Evolutionary conservation across 2,888 invertebrate genomes (phyloP).

Genomic region (Acanthosepion esculentum): DNA sequence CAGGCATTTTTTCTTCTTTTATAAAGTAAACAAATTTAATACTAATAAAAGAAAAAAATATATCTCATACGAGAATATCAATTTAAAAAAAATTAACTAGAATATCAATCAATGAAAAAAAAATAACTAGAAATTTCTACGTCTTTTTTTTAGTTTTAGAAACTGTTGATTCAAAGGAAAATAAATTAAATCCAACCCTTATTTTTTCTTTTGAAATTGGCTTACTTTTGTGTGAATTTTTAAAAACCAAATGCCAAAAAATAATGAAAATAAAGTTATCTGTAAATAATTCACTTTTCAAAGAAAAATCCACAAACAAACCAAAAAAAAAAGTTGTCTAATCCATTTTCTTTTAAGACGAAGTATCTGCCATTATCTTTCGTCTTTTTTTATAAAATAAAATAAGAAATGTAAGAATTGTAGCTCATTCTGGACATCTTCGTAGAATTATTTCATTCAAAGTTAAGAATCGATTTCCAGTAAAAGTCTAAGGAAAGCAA

Average conservation of each 20-base stretch:
- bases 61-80: neutral
- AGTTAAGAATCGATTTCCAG: neutral
- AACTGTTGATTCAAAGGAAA: neutral
- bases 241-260: neutral
- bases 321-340: neutral
- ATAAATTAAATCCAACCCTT: too few species aligned
- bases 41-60: neutral
- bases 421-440: neutral
- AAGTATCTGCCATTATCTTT: neutral
- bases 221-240: neutral
- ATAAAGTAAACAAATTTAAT: neutral
- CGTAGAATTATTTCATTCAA: neutral
- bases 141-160: neutral
- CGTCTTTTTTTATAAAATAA: neutral
- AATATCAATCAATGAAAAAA: neutral
- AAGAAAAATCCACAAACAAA: neutral
- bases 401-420: neutral
- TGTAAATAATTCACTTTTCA: neutral
- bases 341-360: neutral
- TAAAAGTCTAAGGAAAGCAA: neutral
- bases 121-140: too few species aligned
- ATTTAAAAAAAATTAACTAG: neutral
- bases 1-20: conserved; percentile 65
- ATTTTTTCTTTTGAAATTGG: neutral
- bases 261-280: neutral